Conservation (phyloP, 2,888 invertebrate species). For the Parnassius mnemosyne region DNA sequence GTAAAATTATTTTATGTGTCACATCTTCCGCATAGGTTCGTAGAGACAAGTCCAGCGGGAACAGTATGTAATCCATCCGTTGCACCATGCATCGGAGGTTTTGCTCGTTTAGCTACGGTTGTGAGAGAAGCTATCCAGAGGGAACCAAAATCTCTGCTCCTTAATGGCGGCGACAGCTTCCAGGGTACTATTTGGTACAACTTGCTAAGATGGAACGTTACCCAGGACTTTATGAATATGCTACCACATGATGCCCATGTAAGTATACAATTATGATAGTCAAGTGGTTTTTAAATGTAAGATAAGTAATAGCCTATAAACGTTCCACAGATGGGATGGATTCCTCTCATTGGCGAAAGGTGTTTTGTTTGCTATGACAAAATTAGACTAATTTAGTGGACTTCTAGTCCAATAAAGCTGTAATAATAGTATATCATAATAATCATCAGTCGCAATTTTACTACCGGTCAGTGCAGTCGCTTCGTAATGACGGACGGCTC, state of each 20-base stretch:
- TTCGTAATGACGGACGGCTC: too few relatives aligned
- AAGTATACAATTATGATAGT: conserved; percentile 39
- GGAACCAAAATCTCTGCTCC: conserved; percentile 82
- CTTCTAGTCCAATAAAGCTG: too few relatives aligned
- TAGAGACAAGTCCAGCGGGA: conserved; percentile 80
- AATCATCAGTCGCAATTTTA: too few relatives aligned
- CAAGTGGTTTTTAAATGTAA: too few relatives aligned
- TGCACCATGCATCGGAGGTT: conserved; percentile 84
- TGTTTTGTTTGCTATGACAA: too few relatives aligned
- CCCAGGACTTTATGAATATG: conserved; percentile 88
- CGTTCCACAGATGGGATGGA: too few relatives aligned
- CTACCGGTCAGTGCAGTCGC: too few relatives aligned
- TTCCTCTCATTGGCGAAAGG: too few relatives aligned
- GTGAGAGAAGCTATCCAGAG: conserved; percentile 61
- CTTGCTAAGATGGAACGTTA: conserved; percentile 86
- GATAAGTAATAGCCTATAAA: too few relatives aligned
- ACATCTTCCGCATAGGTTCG: conserved; percentile 62
- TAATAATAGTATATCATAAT: too few relatives aligned
- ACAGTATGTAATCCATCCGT: conserved; percentile 72
- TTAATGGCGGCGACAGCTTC: conserved; percentile 85
- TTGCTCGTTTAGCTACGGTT: conserved; percentile 82
- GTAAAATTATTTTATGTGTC: too few relatives aligned
- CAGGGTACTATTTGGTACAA: conserved; percentile 90
- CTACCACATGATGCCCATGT: conserved; percentile 89
- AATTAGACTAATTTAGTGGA: too few relatives aligned